phyloP scores from a whole-genome alignment of 1,140 invertebrate species.

The Brachionus paranguensis region DNA sequence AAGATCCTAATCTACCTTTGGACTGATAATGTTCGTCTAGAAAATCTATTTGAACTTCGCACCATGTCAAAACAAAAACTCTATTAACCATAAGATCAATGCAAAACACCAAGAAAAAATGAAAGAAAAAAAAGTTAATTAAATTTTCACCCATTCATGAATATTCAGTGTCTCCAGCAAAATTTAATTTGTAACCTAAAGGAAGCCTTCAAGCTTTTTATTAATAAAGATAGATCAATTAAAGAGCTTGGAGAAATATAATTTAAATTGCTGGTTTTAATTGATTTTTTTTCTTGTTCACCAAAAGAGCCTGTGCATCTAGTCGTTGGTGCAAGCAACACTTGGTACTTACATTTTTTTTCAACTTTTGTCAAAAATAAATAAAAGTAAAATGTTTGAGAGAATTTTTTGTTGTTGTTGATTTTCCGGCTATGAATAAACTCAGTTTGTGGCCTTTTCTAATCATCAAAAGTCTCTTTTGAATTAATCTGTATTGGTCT shows the following conservation, averaged over 20 bases:
- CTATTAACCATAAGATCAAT: background rate
- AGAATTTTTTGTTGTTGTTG: too few species aligned
- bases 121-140: background rate
- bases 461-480: too few species aligned
- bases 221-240: background rate
- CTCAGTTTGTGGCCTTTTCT: too few species aligned
- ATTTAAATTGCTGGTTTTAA: background rate
- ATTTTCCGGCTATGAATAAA: too few species aligned
- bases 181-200: background rate
- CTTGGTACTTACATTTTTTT: too few species aligned
- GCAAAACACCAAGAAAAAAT: too few species aligned
- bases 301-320: background rate
- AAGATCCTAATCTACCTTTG: conserved; percentile 3
- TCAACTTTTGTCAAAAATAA: too few species aligned
- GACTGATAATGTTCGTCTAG: background rate
- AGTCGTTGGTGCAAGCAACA: background rate
- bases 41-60: background rate
- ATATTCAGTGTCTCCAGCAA: conserved; percentile 13
- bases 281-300: background rate
- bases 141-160: background rate
- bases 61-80: background rate
- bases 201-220: background rate
- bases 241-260: background rate
- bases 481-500: too few species aligned
- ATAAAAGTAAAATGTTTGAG: too few species aligned